Conservation (phyloP, 2,888 invertebrate species). For the Limenitis camilla region DNA sequence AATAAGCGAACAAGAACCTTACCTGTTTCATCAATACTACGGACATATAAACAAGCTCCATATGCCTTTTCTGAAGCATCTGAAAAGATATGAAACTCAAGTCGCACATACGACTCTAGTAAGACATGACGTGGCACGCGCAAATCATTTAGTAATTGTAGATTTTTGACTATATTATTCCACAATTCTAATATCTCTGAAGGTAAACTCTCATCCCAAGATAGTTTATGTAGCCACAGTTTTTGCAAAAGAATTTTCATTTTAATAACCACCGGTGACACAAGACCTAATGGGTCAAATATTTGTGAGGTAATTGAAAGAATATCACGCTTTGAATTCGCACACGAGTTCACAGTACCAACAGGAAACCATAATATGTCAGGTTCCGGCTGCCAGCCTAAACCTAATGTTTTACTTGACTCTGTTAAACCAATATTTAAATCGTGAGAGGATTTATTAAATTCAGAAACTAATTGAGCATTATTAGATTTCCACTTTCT, state of each 20-base stretch:
- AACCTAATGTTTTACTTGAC: neutral
- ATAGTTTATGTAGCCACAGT: neutral
- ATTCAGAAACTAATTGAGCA: conserved; percentile 7
- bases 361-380: neutral
- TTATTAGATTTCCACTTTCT: conserved; percentile 29
- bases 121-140: neutral
- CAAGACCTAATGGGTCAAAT: neutral
- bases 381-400: neutral
- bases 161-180: neutral
- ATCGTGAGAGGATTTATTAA: conserved; percentile 3
- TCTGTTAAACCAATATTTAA: neutral
- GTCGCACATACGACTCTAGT: neutral
- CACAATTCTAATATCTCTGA: no score
- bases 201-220: conserved; percentile 2
- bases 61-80: conserved; percentile 1
- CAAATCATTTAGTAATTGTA: neutral
- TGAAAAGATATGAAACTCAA: conserved; percentile 3
- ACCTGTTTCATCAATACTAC: neutral
- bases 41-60: neutral
- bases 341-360: no score
- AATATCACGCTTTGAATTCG: neutral
- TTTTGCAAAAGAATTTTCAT: neutral
- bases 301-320: neutral
- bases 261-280: neutral
- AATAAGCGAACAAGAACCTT: neutral